Conservation (phyloP, 2,888 invertebrate species). For the Ariolimax columbianus region DNA sequence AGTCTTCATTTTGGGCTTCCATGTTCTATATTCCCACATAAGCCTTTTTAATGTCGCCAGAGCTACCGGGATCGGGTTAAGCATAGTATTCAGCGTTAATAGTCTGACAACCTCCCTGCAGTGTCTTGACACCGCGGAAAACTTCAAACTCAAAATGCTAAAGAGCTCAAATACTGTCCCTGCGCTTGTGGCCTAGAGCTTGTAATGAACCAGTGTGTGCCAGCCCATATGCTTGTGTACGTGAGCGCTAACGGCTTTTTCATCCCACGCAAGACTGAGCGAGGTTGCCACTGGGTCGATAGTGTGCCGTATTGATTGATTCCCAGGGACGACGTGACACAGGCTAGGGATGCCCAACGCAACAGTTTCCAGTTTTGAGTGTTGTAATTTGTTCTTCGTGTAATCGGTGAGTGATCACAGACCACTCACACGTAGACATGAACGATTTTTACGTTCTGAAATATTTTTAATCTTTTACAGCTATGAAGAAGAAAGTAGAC, state of each 20-base stretch:
- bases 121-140: too few species aligned
- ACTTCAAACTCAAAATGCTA: neutral
- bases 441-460: too few species aligned
- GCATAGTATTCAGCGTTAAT: neutral
- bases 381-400: neutral
- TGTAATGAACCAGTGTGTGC: neutral
- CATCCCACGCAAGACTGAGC: slow-evolving; percentile 29
- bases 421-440: neutral
- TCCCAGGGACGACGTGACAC: slow-evolving; percentile 27
- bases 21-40: too few species aligned
- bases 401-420: neutral
- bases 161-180: neutral
- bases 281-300: slow-evolving; percentile 15
- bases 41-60: too few species aligned
- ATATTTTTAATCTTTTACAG: too few species aligned
- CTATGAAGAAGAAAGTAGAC: too few species aligned
- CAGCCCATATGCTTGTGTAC: neutral
- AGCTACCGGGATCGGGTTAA: neutral
- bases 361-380: slow-evolving; percentile 19
- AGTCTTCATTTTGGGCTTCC: too few species aligned
- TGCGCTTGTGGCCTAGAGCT: neutral
- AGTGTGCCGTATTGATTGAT: slow-evolving; percentile 28
- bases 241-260: slow-evolving; percentile 21
- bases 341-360: neutral
- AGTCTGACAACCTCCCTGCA: too few species aligned